These are phyloP conservation scores for Bhutanitis thaidina DNA, from an alignment of 2,888 invertebrate genomes.

Conservation along the genomic window DNA sequence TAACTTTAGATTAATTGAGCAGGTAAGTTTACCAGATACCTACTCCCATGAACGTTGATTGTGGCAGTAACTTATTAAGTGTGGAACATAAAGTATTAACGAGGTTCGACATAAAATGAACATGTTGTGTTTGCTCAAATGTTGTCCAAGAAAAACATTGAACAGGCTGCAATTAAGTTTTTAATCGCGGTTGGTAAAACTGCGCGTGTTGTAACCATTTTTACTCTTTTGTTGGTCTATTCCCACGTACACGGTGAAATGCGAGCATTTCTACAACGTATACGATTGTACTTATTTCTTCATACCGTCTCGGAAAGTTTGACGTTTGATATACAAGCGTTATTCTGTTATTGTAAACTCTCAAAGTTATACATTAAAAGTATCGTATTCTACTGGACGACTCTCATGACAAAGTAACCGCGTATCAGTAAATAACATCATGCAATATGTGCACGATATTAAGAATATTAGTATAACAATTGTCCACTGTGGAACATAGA, in stretches of 20 bases:
- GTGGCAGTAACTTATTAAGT: too few relatives aligned
- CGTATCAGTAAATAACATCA: too few relatives aligned
- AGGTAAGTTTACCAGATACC: too few relatives aligned
- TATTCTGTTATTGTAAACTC: background rate
- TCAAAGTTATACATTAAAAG: background rate
- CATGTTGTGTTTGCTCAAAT: background rate
- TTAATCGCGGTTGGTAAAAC: slow-evolving; percentile 3
- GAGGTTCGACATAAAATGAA: background rate
- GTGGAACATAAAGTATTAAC: too few relatives aligned
- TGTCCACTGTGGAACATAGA: too few relatives aligned
- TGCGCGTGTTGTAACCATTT: slow-evolving; percentile 3
- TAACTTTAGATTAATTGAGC: too few relatives aligned
- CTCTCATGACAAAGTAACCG: too few relatives aligned
- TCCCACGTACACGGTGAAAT: slow-evolving; percentile 28
- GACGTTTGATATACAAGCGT: slow-evolving; percentile 2
- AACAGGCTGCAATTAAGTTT: background rate
- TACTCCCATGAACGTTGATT: too few relatives aligned
- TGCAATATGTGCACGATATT: too few relatives aligned
- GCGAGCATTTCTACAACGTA: slow-evolving; percentile 23
- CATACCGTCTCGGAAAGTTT: slow-evolving; percentile 5
- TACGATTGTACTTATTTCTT: slow-evolving; percentile 20
- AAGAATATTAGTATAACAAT: too few relatives aligned
- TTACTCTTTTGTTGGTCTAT: slow-evolving; percentile 7
- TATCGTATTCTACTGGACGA: background rate
- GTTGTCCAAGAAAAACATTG: background rate